Conservation (phyloP, 2,113 vertebrate genomes). For the Indicator indicator region DNA sequence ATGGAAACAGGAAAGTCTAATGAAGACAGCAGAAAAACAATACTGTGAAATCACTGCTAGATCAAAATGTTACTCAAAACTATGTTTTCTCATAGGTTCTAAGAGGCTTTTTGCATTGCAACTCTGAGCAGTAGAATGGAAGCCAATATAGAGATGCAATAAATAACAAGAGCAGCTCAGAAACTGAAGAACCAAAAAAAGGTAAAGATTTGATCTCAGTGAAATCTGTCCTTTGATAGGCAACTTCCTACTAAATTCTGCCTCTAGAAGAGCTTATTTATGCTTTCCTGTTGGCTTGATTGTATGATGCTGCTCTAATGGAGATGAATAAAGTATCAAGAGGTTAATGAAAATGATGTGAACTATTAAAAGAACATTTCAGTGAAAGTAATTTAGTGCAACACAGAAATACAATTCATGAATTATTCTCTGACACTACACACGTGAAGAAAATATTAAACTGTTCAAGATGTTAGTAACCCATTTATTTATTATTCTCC, state of each 20-base stretch:
- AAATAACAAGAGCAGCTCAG: neutral
- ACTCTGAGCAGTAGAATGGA: neutral
- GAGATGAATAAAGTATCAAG: neutral
- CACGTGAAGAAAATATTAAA: neutral
- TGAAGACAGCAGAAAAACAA: neutral
- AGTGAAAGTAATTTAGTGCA: neutral
- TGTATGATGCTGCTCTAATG: neutral
- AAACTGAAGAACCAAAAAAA: neutral
- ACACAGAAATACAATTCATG: neutral
- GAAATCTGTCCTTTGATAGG: neutral
- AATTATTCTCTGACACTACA: neutral
- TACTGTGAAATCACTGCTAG: neutral
- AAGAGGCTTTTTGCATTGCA: neutral
- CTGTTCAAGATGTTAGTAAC: neutral
- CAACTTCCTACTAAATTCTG: neutral
- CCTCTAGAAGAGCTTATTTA: neutral
- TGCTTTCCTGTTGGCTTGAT: neutral
- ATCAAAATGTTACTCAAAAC: neutral
- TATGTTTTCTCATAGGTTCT: neutral
- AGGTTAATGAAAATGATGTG: conserved; percentile 4
- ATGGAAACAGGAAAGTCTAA: neutral
- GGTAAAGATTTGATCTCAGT: neutral
- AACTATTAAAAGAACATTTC: conserved; percentile 8
- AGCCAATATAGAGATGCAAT: neutral
- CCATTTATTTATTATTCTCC: neutral